A percentile compares a stretch with the other conserved stretches of the same genome.
phyloP scores from a whole-genome alignment of 2,888 invertebrate species.

The Eupithecia insigniata region DNA sequence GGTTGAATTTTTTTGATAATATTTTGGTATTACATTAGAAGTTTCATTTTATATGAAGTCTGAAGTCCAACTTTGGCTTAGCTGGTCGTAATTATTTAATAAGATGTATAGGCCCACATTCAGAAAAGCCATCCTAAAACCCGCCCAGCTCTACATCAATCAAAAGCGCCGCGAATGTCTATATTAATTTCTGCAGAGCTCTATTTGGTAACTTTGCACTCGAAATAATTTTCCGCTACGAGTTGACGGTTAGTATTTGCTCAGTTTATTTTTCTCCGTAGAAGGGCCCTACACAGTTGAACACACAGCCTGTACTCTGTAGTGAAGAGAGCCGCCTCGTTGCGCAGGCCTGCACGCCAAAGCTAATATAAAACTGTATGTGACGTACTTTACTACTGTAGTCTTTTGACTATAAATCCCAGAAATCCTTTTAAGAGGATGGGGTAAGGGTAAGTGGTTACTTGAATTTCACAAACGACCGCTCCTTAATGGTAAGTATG shows the following conservation, averaged over 20 bases:
- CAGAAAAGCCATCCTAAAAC: conserved; percentile 12
- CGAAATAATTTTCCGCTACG: conserved; percentile 66
- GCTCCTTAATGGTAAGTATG: background rate
- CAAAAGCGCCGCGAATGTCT: conserved; percentile 34
- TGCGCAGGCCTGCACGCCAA: conserved; percentile 60
- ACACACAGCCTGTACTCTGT: conserved; percentile 64
- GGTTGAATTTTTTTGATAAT: background rate
- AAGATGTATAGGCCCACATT: background rate
- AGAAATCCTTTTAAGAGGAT: conserved; percentile 45
- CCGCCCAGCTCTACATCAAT: conserved; percentile 30
- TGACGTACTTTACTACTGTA: conserved; percentile 62
- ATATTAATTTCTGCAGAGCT: conserved; percentile 53
- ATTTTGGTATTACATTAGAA: background rate
- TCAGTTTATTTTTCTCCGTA: conserved; percentile 76
- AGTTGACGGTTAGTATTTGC: conserved; percentile 70
- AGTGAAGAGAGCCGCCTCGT: conserved; percentile 68
- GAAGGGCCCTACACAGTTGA: conserved; percentile 71
- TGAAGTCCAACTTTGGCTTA: background rate
- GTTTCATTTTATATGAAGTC: background rate
- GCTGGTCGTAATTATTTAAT: background rate
- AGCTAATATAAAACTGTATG: conserved; percentile 71
- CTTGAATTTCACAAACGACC: conserved; percentile 26
- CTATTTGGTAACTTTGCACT: conserved; percentile 63
- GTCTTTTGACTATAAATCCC: conserved; percentile 57
- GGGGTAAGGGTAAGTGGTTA: conserved; percentile 23